phyloP scores from a whole-genome alignment of 2,888 invertebrate species.

The Drosophila monieri region DNA sequence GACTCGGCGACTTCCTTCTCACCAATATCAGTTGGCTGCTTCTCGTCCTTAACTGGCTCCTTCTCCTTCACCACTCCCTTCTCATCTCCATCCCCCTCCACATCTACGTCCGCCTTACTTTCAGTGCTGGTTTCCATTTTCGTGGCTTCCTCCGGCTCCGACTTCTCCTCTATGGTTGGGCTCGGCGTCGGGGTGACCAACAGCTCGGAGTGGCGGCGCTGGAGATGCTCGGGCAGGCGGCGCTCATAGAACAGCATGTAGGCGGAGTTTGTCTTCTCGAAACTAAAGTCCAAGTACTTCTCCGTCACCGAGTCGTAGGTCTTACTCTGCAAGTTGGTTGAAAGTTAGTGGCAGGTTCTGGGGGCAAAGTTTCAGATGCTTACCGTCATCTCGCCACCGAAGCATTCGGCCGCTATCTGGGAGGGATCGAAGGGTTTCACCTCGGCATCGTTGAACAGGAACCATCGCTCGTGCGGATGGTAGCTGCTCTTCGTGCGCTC shows the following conservation, averaged over 20 bases:
- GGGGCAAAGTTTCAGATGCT: slow-evolving; percentile 37
- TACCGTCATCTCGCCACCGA: slow-evolving; percentile 98
- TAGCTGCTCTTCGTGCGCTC: slow-evolving; percentile 88
- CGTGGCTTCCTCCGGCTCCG: slow-evolving; percentile 39
- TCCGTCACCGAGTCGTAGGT: slow-evolving; percentile 98
- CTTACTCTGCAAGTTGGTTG: slow-evolving; percentile 88
- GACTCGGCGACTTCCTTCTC: background rate
- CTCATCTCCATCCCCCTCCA: slow-evolving; percentile 9
- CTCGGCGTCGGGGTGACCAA: slow-evolving; percentile 70
- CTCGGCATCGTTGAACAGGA: slow-evolving; percentile 95
- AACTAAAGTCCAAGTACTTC: slow-evolving; percentile 98
- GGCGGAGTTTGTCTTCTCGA: slow-evolving; percentile 98
- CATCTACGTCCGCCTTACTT: slow-evolving; percentile 28
- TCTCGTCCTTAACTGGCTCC: background rate
- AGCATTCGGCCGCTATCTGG: slow-evolving; percentile 97
- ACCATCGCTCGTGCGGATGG: slow-evolving; percentile 93
- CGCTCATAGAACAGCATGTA: slow-evolving; percentile 98
- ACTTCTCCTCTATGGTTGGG: slow-evolving; percentile 64
- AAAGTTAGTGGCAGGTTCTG: too few relatives aligned
- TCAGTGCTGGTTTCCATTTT: slow-evolving; percentile 34
- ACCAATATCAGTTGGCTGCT: background rate
- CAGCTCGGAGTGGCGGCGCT: slow-evolving; percentile 81
- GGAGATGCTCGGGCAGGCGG: slow-evolving; percentile 85
- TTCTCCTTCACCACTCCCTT: background rate
- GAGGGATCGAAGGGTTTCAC: slow-evolving; percentile 97